Percentiles rank a stretch among this genome's conserved stretches.
These are phyloP conservation scores for Lycodopsis pacificus DNA, from an alignment of 2,797 vertebrate genomes.

Conservation along the genomic window DNA sequence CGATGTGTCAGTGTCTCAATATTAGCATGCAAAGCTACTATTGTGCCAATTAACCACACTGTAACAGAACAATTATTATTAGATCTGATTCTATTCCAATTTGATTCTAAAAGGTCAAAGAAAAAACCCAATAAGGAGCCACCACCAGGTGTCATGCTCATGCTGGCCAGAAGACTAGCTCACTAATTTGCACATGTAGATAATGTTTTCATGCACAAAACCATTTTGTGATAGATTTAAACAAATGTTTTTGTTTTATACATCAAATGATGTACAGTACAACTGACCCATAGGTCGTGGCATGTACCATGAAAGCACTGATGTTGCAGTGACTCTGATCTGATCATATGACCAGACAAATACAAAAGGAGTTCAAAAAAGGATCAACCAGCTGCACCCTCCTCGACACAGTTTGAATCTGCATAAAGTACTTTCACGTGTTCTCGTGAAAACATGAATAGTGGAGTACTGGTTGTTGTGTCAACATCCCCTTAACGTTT, in stretches of 20 bases:
- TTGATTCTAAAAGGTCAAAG: background rate
- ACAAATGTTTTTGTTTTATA: background rate
- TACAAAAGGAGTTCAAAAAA: background rate
- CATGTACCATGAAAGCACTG: background rate
- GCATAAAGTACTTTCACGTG: background rate
- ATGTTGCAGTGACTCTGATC: background rate
- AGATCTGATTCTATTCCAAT: background rate
- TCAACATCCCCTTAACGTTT: slow-evolving; percentile 1
- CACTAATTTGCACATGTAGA: background rate
- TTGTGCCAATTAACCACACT: background rate
- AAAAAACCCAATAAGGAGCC: background rate
- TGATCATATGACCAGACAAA: background rate
- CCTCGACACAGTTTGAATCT: background rate
- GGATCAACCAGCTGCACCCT: background rate
- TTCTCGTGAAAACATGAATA: background rate
- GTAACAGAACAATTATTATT: background rate
- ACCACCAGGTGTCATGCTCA: slow-evolving; percentile 59
- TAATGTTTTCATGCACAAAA: background rate
- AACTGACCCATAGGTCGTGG: background rate
- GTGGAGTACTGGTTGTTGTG: background rate
- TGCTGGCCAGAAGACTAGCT: background rate
- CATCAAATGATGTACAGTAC: background rate
- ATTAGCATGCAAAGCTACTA: background rate
- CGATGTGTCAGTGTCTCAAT: background rate
- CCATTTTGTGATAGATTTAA: background rate